Evolutionary conservation across 1,140 invertebrate species (phyloP), one percentile per base, ranked within the genome.

Genomic region (Drosophila pectinifera): DNA sequence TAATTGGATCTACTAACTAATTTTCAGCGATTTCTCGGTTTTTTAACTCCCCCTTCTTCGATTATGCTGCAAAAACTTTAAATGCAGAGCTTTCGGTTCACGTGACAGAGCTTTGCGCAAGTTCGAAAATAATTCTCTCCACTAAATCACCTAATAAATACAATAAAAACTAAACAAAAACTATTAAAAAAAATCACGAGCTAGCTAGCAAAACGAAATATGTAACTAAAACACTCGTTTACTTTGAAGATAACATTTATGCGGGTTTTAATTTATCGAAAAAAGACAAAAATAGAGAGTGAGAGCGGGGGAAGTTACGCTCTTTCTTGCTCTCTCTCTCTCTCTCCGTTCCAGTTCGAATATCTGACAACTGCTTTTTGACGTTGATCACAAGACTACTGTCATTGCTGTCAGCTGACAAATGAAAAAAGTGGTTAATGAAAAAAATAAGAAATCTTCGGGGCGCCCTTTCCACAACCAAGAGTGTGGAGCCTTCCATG

Each of bases 401-500:
- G 84, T 88, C 82, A 85, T 64, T 80, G 77, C 55, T 59, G 82
- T 86, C 84, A 88, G 84, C 84, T 89, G 84, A 89, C 84, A 80
- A 88, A 70, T 65, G 62, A 83, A 73, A 78, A 74, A 70, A 72
- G 65, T 34, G 65, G 74, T 53, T 31, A 20, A 8, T 16, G 34
- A 39, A 51, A 69, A 73, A 69, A 51, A 16, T 24, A 53, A 20
- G 13, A 36, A 49, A 55, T 41, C 18, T 28, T 49, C 10, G 38
- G 36, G 24, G 26, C 49, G 34, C 48, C 46, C 53, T 36, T 43
- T 36, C 13, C 26, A 36, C 57, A 39, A 48, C 8, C 3, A 34
- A 24, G 36, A 24, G 24, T 45, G 53, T 26, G n/a, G 62, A 14
- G n/a, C n/a, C 73, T 80, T 68, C 84, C 83, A 89, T 88, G 68